Evolutionary conservation across 2,797 vertebrate species (phyloP), one percentile per base, ranked within the genome.

Genomic region (Clarias pachynema): DNA sequence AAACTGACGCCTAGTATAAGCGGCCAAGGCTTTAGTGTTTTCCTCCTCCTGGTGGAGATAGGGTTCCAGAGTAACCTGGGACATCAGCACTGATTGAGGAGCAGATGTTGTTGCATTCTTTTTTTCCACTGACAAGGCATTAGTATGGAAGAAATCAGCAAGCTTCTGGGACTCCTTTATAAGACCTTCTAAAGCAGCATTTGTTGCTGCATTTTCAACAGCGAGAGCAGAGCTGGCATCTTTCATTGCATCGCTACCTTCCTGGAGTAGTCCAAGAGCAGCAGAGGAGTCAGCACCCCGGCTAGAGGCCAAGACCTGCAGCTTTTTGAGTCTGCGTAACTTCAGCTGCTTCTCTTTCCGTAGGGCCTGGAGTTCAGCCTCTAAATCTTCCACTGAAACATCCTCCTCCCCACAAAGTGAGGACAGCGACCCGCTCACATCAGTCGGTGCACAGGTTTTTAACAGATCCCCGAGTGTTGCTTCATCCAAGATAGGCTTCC

Each of bases 1-100:
- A 88, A 97, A 97, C 84, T 95, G 91, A 0, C 90, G 95, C 88
- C 94, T 96, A 0, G 96, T 93, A 85, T 96, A 96, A 0, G 92
- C 89, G 1, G 93, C 86, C 26, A 99, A 91, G 0, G 95, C 94
- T 90, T 96, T 95, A 2, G 97, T 98, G 91, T 94, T 96, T 87
- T 94, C 91, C 70, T 97, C 96, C 91, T 98, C 97, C 81, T 94
- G 95, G 49, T 92, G 92, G 37, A 99, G 91, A 79, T 96, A 99
- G 0, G 93, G 90, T 85, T 96, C 94, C 91, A 98, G 89, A 75
- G 95, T 82, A 86, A 97, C 89, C 8, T 96, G 96, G 79, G 95
- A 97, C 73, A 97, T 92, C 85, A 98, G 94, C 59, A 95, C 91
- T 66, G 89, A 69, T 59, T 62, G 37, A 60, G 86, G 73, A 60